Evolutionary conservation across 2,797 vertebrate genomes (phyloP).

Genomic region (Stomatorhinus walkeri): DNA sequence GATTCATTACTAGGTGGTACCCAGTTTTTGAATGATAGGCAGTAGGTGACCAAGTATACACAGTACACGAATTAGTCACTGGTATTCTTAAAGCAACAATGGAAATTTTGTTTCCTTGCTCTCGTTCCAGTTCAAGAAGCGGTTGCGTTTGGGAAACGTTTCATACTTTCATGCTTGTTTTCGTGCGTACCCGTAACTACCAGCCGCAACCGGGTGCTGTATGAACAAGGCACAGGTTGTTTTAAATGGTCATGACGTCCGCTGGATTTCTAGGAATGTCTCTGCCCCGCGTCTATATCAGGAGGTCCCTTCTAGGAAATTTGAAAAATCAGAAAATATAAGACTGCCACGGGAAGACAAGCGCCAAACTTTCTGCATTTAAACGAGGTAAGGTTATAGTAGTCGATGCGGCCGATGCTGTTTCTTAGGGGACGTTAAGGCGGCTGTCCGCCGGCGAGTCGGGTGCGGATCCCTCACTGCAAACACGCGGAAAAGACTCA

Average conservation of each 20-base stretch:
- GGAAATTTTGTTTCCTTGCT: neutral
- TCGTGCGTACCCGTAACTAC: neutral
- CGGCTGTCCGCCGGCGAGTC: slow-evolving; percentile 2
- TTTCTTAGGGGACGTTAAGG: slow-evolving; percentile 24
- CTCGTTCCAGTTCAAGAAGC: neutral
- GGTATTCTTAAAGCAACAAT: neutral
- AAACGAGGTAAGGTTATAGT: slow-evolving; percentile 18
- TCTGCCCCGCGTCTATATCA: slow-evolving; percentile 63
- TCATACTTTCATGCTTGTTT: neutral
- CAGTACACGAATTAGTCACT: neutral
- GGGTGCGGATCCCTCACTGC: slow-evolving; percentile 11
- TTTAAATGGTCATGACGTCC: slow-evolving; percentile 48
- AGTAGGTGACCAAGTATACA: neutral
- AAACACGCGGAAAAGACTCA: neutral
- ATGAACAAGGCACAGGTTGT: neutral
- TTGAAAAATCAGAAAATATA: slow-evolving; percentile 38
- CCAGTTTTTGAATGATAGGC: neutral
- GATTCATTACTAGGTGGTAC: slow-evolving; percentile 14
- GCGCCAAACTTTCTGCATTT: slow-evolving; percentile 31
- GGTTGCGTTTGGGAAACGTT: neutral
- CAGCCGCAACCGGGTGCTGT: neutral
- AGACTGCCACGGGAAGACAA: slow-evolving; percentile 26
- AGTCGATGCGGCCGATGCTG: slow-evolving; percentile 34
- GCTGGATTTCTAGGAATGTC: slow-evolving; percentile 69
- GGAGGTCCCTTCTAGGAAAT: slow-evolving; percentile 68